Evolutionary conservation across 2,888 invertebrate genomes (phyloP), one percentile per base, ranked within the genome.

Genomic region (Panopea generosa): DNA sequence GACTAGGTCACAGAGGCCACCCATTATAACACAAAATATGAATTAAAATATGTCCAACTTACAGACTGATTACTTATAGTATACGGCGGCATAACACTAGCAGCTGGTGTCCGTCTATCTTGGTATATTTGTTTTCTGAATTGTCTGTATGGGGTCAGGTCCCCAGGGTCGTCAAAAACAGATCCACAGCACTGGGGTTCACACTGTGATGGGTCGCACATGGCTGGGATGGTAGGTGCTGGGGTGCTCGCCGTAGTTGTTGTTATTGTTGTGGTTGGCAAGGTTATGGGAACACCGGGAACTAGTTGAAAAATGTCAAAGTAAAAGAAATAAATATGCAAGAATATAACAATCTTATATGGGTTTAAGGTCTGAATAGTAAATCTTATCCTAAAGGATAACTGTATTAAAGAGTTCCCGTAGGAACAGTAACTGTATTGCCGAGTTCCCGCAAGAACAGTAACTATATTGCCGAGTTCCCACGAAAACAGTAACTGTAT

Each of bases 121-220:
- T 6, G 7, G n/a, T 9, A 47, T 16, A 47, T 9, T 9, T 47
- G 4, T 47, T 16, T 18, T 4, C 4, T 47, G 4, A 18, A 20
- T 47, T 47, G n/a, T 16, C 47, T 18, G 47, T 47, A 18, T 47
- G 47, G 47, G 3, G 47, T 18, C n/a, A 47, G 3, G 7, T 18
- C n/a, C 20, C 16, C 7, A 9, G 47, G 20, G 16, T 61, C 33
- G 43, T 71, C 71, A 20, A 26, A 45, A 20, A 38, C 57, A 2
- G 49, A 29, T 4, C 57, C 43, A 52, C 71, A 71, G 16, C 63
- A 63, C 33, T 43, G 53, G 6, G n/a, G 20, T 57, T 60, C 56
- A 57, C 70, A 71, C 63, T 71, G 57, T 0, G 70, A 71, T 26
- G 45, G 55, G n/a, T 27, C 38, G 45, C 70, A 71, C 33, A 40